These are phyloP conservation scores for Galbula dea DNA, from an alignment of 2,113 vertebrate species.

Conservation along the genomic window DNA sequence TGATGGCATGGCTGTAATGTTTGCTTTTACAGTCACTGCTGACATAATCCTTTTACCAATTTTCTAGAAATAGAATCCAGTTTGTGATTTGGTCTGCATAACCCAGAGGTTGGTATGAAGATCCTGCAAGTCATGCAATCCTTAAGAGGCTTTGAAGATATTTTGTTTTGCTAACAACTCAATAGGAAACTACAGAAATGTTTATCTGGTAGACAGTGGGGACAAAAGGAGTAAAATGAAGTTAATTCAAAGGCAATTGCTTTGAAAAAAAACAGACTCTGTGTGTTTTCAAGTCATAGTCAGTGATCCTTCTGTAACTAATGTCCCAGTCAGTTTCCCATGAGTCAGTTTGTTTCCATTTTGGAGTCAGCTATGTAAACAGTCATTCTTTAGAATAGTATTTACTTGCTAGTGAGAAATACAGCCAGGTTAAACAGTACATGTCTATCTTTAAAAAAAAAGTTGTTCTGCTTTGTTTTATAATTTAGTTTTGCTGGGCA, in stretches of 20 bases:
- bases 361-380: background rate
- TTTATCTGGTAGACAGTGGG: background rate
- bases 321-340: background rate
- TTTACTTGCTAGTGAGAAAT: slow-evolving; percentile 19
- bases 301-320: background rate
- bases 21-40: background rate
- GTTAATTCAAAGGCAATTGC: background rate
- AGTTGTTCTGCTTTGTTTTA: slow-evolving; percentile 3
- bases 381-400: slow-evolving; percentile 30
- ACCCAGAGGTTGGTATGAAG: background rate
- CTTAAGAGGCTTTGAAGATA: background rate
- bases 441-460: background rate
- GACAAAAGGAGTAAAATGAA: background rate
- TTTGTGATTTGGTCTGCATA: background rate
- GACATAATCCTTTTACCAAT: background rate
- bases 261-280: background rate
- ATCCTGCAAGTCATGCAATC: background rate
- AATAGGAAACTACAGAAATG: background rate
- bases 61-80: background rate
- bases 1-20: background rate
- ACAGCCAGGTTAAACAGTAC: slow-evolving; percentile 19
- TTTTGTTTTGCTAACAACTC: background rate
- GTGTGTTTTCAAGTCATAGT: background rate
- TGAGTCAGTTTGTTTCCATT: background rate
- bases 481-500: slow-evolving; percentile 15